Conservation (phyloP, 2,888 invertebrate species). For the Drosophila quasianomalipes region DNA sequence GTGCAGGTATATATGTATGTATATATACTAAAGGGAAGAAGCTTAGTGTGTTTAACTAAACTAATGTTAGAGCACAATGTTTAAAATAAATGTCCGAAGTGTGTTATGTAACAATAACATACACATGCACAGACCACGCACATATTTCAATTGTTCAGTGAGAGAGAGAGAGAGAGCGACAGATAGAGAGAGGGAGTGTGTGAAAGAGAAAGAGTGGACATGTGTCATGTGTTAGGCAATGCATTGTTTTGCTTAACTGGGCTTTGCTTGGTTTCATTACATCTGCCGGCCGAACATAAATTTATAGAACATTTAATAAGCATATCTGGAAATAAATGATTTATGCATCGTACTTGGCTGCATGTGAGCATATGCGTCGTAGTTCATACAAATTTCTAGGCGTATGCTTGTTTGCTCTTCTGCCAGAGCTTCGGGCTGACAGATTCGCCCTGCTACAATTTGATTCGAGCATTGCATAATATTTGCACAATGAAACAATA, state of each 20-base stretch:
- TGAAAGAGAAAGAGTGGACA: background rate
- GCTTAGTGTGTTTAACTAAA: conserved; percentile 52
- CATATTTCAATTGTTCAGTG: background rate
- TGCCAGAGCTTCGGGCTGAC: conserved; percentile 5
- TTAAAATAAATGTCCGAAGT: conserved; percentile 9
- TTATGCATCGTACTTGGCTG: conserved; percentile 56
- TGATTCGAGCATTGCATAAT: conserved; percentile 26
- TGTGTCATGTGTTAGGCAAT: conserved; percentile 34
- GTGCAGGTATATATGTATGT: background rate
- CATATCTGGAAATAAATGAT: conserved; percentile 70
- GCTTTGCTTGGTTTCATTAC: conserved; percentile 53
- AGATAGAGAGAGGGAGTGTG: background rate
- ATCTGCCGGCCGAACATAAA: conserved; percentile 60
- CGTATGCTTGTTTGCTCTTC: conserved; percentile 35
- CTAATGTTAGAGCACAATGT: conserved; percentile 40
- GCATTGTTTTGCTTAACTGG: conserved; percentile 47
- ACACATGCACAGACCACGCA: conserved; percentile 3
- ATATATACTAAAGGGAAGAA: conserved; percentile 22
- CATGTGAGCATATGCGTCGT: conserved; percentile 9
- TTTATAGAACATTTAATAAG: conserved; percentile 77
- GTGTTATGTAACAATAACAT: conserved; percentile 4
- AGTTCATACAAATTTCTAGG: conserved; percentile 20
- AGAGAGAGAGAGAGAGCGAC: background rate
- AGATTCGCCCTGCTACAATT: conserved; percentile 24
- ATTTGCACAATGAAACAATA: conserved; percentile 30